Conservation (phyloP, 2,888 invertebrate species). For the Drosophila cognata region DNA sequence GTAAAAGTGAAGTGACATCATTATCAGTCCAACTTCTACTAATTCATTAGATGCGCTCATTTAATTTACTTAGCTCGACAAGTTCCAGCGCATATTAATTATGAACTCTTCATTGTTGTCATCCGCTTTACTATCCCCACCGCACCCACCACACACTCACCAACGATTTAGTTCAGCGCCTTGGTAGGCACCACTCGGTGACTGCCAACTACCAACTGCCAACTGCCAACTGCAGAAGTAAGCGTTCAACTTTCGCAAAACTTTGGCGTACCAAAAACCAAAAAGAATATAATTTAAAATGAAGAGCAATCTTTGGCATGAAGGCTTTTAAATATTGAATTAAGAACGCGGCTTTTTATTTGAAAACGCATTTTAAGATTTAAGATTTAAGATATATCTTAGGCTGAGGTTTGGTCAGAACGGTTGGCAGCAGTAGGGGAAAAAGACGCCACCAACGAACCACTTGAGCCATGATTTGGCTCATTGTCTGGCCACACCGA, state of each 20-base stretch:
- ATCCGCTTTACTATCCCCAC: neutral
- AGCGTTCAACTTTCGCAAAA: slow-evolving; percentile 52
- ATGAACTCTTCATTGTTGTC: slow-evolving; percentile 20
- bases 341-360: neutral
- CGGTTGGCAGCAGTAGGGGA: neutral
- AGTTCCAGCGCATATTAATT: slow-evolving; percentile 65
- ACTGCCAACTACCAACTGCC: slow-evolving; percentile 43
- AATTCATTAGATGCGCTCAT: slow-evolving; percentile 30
- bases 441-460: neutral
- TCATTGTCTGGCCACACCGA: neutral
- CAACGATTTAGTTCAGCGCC: slow-evolving; percentile 21
- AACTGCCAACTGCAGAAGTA: slow-evolving; percentile 52
- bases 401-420: neutral
- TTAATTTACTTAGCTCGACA: slow-evolving; percentile 64
- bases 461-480: neutral
- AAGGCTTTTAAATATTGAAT: neutral
- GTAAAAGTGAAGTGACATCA: neutral
- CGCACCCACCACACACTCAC: neutral
- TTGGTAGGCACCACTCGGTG: slow-evolving; percentile 10
- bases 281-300: neutral
- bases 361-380: neutral
- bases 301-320: neutral
- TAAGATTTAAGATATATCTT: neutral
- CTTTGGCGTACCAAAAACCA: slow-evolving; percentile 17
- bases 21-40: neutral